Evolutionary conservation across 2,888 invertebrate species (phyloP).

Genomic region (Hypena proboscidalis): DNA sequence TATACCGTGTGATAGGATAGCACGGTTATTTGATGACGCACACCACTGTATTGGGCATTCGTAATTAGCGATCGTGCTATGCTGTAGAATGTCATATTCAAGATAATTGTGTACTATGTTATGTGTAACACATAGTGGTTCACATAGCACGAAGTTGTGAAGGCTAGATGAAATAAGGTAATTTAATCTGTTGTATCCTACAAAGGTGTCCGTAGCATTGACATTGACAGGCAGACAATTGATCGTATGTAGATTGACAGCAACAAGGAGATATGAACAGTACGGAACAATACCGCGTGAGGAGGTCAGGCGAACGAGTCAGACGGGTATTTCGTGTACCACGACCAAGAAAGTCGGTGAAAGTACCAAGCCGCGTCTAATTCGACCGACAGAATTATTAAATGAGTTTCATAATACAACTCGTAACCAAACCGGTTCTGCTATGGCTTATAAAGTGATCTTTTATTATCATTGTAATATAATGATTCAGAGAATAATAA

Average conservation of each 20-base stretch:
- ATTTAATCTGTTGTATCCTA: slow-evolving; percentile 34
- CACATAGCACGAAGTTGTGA: not conserved
- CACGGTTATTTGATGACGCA: slow-evolving; percentile 49
- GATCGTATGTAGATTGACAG: slow-evolving; percentile 53
- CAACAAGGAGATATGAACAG: slow-evolving; percentile 59
- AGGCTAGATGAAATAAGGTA: slow-evolving; percentile 21
- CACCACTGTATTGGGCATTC: slow-evolving; percentile 40
- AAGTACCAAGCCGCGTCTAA: slow-evolving; percentile 73
- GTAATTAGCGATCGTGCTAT: slow-evolving; percentile 34
- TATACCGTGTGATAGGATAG: slow-evolving; percentile 51
- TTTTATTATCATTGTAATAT: slow-evolving; percentile 60
- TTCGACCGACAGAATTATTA: slow-evolving; percentile 69
- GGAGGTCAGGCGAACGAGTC: slow-evolving; percentile 68
- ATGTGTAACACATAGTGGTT: slow-evolving; percentile 1
- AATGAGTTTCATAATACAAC: slow-evolving; percentile 75
- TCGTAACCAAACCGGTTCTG: slow-evolving; percentile 71
- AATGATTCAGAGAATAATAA: slow-evolving; percentile 62
- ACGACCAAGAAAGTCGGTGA: slow-evolving; percentile 78
- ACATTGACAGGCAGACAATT: slow-evolving; percentile 56
- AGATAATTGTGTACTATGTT: slow-evolving; percentile 16
- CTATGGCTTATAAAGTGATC: slow-evolving; percentile 45
- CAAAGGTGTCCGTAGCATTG: slow-evolving; percentile 43
- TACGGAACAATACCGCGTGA: slow-evolving; percentile 61
- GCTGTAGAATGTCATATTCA: slow-evolving; percentile 13
- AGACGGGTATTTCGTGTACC: slow-evolving; percentile 55